These are phyloP conservation scores for Bryconaethiops microstoma DNA, from an alignment of 2,797 vertebrate species.

Conservation along the genomic window DNA sequence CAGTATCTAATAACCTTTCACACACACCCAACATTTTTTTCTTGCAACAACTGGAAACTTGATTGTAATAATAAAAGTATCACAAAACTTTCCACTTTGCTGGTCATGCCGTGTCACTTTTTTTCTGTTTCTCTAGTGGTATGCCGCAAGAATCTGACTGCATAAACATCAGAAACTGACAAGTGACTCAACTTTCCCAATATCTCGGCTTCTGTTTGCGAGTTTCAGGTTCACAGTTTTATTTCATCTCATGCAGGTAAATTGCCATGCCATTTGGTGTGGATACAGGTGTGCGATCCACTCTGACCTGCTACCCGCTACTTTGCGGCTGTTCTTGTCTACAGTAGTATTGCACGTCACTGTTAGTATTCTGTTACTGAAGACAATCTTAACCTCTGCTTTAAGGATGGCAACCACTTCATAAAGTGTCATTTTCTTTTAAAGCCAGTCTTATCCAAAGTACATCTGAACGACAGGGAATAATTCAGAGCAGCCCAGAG, in stretches of 20 bases:
- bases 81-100: not conserved
- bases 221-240: too few species aligned
- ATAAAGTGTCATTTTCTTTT: slow-evolving; percentile 3
- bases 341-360: not conserved
- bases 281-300: not conserved
- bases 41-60: too few species aligned
- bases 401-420: not conserved
- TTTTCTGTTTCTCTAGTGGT: too few species aligned
- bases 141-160: not conserved
- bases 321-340: not conserved
- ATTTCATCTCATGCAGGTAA: not conserved
- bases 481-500: not conserved
- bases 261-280: not conserved
- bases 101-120: not conserved
- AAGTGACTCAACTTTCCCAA: too few species aligned
- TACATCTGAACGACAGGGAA: not conserved
- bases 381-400: not conserved
- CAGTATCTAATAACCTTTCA: not conserved
- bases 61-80: not conserved
- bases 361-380: not conserved
- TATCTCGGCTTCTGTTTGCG: too few species aligned
- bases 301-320: not conserved
- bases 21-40: too few species aligned
- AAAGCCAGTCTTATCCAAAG: not conserved
- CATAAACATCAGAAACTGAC: too few species aligned